Percentiles rank a stretch among this genome's conserved stretches.
phyloP scores from a whole-genome alignment of 2,113 vertebrate species.

The Oostethus manadensis region DNA sequence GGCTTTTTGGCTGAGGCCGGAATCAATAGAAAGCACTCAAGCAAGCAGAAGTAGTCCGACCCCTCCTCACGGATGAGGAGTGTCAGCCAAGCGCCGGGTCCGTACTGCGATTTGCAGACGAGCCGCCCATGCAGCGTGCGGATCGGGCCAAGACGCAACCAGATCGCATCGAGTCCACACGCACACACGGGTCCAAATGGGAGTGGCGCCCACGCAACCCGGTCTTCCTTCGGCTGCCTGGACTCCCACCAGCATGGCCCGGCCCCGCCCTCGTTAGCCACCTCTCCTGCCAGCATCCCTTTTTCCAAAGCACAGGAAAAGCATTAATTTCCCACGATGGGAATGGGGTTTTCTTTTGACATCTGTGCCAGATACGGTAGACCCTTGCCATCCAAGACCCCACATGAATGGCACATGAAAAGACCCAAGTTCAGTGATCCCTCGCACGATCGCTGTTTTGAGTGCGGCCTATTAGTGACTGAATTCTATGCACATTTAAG shows the following conservation, averaged over 20 bases:
- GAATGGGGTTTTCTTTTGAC: too few species aligned
- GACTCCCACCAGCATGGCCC: slow-evolving; percentile 22
- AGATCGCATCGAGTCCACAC: neutral
- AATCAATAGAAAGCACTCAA: neutral
- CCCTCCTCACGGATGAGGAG: neutral
- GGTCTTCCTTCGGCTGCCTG: slow-evolving; percentile 34
- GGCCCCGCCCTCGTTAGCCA: slow-evolving; percentile 43
- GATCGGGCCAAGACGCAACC: slow-evolving; percentile 21
- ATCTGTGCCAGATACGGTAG: too few species aligned
- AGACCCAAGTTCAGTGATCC: too few species aligned
- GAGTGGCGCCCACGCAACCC: slow-evolving; percentile 38
- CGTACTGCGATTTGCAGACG: neutral
- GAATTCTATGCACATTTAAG: too few species aligned
- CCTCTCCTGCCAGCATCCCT: slow-evolving; percentile 35
- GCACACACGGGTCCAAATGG: slow-evolving; percentile 27
- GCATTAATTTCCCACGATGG: slow-evolving; percentile 11
- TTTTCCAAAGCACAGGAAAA: slow-evolving; percentile 17
- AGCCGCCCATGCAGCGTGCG: slow-evolving; percentile 6
- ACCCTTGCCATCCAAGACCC: too few species aligned
- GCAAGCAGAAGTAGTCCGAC: neutral
- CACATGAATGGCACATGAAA: too few species aligned
- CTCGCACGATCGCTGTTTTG: too few species aligned
- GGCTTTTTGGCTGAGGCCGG: neutral
- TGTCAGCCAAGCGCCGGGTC: slow-evolving; percentile 4
- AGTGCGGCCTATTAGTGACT: too few species aligned